These are phyloP conservation scores for Haliaeetus leucogaster DNA, from an alignment of 2,113 vertebrate species.

Conservation along the genomic window DNA sequence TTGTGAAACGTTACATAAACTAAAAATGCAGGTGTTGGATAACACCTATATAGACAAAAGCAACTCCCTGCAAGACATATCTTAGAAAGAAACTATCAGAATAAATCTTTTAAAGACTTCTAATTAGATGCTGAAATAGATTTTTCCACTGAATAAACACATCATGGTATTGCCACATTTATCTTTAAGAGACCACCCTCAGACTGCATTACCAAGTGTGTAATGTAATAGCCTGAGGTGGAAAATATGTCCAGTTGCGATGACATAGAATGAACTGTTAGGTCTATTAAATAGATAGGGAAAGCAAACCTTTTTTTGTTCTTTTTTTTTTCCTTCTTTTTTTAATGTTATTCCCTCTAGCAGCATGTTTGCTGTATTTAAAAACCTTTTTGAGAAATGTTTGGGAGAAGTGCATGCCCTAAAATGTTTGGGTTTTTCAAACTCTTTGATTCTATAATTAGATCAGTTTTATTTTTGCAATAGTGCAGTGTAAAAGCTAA, in stretches of 20 bases:
- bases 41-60: conserved; percentile 61
- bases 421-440: neutral
- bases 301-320: neutral
- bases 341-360: neutral
- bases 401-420: neutral
- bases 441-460: neutral
- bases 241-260: conserved; percentile 45
- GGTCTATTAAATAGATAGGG: neutral
- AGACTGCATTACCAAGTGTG: conserved; percentile 35
- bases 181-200: conserved; percentile 73
- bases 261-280: conserved; percentile 19
- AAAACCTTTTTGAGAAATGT: neutral
- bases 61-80: neutral
- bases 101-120: conserved; percentile 66
- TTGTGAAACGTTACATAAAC: conserved; percentile 57
- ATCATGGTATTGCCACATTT: conserved; percentile 56
- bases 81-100: conserved; percentile 43
- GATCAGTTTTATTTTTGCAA: neutral
- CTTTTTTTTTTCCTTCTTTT: neutral
- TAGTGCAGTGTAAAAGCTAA: neutral
- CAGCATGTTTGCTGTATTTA: neutral
- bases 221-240: conserved; percentile 45
- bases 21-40: conserved; percentile 48
- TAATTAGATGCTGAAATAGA: conserved; percentile 69
- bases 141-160: conserved; percentile 71